Conservation (phyloP, 2,113 vertebrate species). For the Mohoua ochrocephala region DNA sequence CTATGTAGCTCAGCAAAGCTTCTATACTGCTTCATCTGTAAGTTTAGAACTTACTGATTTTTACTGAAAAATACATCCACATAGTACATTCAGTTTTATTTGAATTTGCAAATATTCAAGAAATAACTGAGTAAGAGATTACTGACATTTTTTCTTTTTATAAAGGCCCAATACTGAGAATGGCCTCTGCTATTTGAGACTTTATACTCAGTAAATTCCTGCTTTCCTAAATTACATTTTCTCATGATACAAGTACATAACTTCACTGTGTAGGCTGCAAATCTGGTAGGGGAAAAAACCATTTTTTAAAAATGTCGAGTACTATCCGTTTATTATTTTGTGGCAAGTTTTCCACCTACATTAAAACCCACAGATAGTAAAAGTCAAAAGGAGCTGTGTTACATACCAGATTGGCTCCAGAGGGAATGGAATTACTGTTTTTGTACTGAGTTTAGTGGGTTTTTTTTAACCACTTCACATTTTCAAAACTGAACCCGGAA, state of each 20-base stretch:
- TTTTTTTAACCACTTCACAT: conserved; percentile 8
- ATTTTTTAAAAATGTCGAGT: conserved; percentile 65
- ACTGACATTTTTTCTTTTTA: not conserved
- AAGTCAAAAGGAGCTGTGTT: conserved; percentile 58
- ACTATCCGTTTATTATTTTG: conserved; percentile 66
- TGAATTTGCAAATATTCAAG: not conserved
- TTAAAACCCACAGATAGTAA: conserved; percentile 61
- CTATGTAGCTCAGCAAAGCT: not conserved
- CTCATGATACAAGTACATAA: conserved; percentile 48
- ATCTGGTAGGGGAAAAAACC: conserved; percentile 51
- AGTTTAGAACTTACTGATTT: not conserved
- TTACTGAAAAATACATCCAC: not conserved
- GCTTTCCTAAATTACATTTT: conserved; percentile 52
- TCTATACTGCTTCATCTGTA: not conserved
- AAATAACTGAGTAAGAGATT: not conserved
- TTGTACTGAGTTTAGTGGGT: not conserved
- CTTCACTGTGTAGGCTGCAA: conserved; percentile 60
- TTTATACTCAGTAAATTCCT: conserved; percentile 29
- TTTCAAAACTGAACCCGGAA: conserved; percentile 3
- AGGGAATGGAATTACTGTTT: conserved; percentile 49
- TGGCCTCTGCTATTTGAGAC: conserved; percentile 1
- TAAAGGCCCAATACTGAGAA: not conserved
- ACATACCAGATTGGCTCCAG: conserved; percentile 17
- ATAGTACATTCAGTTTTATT: not conserved
- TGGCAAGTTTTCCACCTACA: conserved; percentile 63